phyloP scores from a whole-genome alignment of 2,113 vertebrate genomes.

The Hucho hucho region DNA sequence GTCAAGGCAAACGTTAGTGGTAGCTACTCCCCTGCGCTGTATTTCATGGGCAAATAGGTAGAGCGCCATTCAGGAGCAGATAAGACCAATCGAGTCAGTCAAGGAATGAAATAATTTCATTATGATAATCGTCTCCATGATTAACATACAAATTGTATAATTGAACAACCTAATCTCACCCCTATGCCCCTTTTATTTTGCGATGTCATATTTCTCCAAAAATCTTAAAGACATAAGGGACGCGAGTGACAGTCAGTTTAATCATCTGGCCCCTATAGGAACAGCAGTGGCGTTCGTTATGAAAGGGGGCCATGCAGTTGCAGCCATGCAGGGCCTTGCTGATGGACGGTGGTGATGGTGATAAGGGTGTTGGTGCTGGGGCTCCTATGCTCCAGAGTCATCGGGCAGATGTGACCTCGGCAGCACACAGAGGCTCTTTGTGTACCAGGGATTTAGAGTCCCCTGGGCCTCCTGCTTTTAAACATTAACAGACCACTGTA shows the following conservation, averaged over 20 bases:
- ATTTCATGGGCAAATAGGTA: constrained; percentile 41
- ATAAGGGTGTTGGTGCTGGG: constrained; percentile 48
- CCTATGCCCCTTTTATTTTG: constrained; percentile 1
- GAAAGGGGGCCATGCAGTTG: too few relatives aligned
- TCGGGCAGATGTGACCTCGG: constrained; percentile 77
- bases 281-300: too few relatives aligned
- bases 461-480: constrained; percentile 74
- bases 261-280: constrained; percentile 13
- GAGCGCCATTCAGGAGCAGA: constrained; percentile 37
- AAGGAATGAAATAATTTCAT: constrained; percentile 49
- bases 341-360: constrained; percentile 51
- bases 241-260: constrained; percentile 44
- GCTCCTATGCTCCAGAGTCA: constrained; percentile 60
- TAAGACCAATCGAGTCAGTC: constrained; percentile 41
- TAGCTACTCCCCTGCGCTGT: constrained; percentile 11
- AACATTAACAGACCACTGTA: constrained; percentile 78
- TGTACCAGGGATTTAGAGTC: constrained; percentile 74
- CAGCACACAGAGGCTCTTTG: constrained; percentile 78
- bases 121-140: constrained; percentile 40
- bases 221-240: constrained; percentile 24
- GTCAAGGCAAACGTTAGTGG: constrained; percentile 42
- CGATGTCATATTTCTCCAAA: constrained; percentile 23
- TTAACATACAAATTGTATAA: constrained; percentile 17
- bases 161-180: constrained; percentile 21
- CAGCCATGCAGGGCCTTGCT: constrained; percentile 7